Evolutionary conservation across 2,888 invertebrate genomes (phyloP).

Genomic region (Andrena haemorrhoa): DNA sequence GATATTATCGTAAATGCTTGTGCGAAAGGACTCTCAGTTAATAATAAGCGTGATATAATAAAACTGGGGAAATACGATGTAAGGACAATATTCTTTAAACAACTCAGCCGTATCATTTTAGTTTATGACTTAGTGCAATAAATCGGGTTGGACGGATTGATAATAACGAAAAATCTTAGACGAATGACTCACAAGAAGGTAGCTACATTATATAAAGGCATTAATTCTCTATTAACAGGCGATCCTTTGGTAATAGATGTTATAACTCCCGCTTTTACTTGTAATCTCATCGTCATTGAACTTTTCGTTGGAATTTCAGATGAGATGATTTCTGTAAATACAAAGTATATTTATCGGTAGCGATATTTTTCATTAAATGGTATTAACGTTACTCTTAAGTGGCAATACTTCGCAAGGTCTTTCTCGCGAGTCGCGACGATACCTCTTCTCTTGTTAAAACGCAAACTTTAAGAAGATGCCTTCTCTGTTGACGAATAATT

Average conservation of each 20-base stretch:
- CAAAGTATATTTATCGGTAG: conserved; percentile 22
- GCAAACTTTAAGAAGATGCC: background rate
- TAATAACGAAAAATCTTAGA: conserved; percentile 5
- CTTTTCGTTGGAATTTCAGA: conserved; percentile 24
- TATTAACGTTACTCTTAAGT: conserved; percentile 27
- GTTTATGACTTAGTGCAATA: conserved; percentile 50
- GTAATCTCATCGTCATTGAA: conserved; percentile 1
- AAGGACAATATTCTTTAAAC: conserved; percentile 25
- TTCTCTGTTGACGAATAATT: conserved; percentile 10
- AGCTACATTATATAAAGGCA: conserved; percentile 9
- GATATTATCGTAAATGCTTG: conserved; percentile 7
- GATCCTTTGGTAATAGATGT: conserved; percentile 11
- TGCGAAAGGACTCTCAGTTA: conserved; percentile 9
- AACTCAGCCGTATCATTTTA: conserved; percentile 40
- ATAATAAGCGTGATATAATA: background rate
- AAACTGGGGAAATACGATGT: background rate
- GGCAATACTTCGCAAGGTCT: conserved; percentile 13
- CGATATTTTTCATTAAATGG: conserved; percentile 13
- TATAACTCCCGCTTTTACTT: conserved; percentile 8
- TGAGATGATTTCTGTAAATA: conserved; percentile 41
- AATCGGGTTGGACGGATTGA: conserved; percentile 13
- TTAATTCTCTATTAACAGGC: conserved; percentile 7
- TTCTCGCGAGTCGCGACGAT: background rate
- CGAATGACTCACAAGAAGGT: conserved; percentile 4
- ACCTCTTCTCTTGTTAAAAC: conserved; percentile 8